Evolutionary conservation across 2,888 invertebrate species (phyloP), one percentile per base, ranked within the genome.

Genomic region (Hipparchia semele): DNA sequence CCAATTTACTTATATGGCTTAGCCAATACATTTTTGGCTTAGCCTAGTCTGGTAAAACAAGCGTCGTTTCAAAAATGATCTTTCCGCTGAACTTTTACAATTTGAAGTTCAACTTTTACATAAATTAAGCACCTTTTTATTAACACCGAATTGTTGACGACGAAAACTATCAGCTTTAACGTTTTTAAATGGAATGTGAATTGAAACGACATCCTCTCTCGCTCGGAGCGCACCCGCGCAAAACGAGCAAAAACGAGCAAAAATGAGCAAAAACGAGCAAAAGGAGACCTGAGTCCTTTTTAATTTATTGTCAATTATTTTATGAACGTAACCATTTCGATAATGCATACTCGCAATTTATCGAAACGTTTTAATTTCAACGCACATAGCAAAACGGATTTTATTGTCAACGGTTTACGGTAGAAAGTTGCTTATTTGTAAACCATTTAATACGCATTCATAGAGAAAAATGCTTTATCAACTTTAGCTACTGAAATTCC

Each of bases 281-380:
- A 39, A 69, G 60, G 45, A 61, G 68, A 60, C 54, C 66, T 62
- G 53, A 72, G 72, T 70, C 72, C 65, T 68, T 74, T 74, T 70
- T 69, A 72, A 74, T 73, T 75, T 73, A 69, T 71, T 66, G 73
- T 75, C 75, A 75, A 75, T 75, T 73, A 75, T 72, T 70, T 72
- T 69, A 67, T 70, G 67, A 69, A 71, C 49, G 58, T 56, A 54
- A 58, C 64, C 53, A 70, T 71, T 67, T 69, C 73, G 67, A 75
- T 73, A 73, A 73, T 72, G 70, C 71, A 73, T 70, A 71, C 71
- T 73, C 71, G 73, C 73, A 68, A 70, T 74, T 74, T 75, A 72
- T 65, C 70, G 53, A 67, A 71, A 67, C 56, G 49, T 66, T 70
- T 70, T 54, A 23, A 51, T 51, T 59, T 56, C 5, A 12, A 23